Evolutionary conservation across 2,113 vertebrate genomes (phyloP).

Genomic region (Hippolais icterina): DNA sequence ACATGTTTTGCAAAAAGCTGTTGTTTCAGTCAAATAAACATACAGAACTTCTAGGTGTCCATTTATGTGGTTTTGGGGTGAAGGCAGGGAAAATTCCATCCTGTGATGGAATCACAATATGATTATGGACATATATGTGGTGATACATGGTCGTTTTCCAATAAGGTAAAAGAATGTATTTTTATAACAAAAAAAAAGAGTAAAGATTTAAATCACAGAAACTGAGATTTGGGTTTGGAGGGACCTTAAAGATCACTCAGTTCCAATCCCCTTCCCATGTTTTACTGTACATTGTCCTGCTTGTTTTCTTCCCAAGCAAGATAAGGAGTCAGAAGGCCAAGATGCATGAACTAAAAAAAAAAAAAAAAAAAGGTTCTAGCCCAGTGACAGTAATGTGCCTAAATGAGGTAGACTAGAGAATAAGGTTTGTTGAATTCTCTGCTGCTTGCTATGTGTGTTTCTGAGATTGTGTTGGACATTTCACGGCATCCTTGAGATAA

Average conservation of each 20-base stretch:
- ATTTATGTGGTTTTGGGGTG: not conserved
- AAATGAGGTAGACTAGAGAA: not conserved
- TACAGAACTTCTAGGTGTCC: not conserved
- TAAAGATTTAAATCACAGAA: not conserved
- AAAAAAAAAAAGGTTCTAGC: not conserved
- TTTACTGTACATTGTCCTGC: fast-evolving
- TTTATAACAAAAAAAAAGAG: not conserved
- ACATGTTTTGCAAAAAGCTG: not conserved
- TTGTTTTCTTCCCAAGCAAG: not conserved
- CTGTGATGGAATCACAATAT: not conserved
- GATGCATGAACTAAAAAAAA: not conserved
- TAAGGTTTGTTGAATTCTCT: not conserved
- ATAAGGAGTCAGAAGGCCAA: not conserved
- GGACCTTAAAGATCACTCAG: not conserved
- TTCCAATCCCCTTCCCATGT: not conserved
- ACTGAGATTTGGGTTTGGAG: not conserved
- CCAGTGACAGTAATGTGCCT: not conserved
- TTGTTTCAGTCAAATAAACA: not conserved
- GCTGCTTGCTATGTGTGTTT: not conserved
- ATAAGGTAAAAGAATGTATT: not conserved
- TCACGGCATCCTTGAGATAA: not conserved
- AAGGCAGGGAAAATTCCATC: not conserved
- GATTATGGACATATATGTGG: too few relatives aligned
- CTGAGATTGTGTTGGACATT: not conserved
- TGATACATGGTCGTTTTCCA: not conserved